phyloP scores from a whole-genome alignment of 1,140 invertebrate species.

The Drosophila guanche region DNA sequence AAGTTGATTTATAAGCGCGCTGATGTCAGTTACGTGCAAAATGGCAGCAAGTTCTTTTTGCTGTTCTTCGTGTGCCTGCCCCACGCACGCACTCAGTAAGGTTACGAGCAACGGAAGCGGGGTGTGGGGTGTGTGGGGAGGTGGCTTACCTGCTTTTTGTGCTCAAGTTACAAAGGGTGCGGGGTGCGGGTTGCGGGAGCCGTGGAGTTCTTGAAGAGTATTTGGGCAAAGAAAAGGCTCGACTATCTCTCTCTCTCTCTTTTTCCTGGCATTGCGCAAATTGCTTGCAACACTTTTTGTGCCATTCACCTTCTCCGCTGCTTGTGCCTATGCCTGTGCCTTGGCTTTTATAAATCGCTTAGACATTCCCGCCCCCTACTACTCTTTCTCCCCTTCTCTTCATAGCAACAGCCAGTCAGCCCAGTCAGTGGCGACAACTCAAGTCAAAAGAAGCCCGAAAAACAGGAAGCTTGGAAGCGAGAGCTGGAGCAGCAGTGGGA shows the following conservation, averaged over 20 bases:
- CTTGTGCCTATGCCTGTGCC: constrained; percentile 12
- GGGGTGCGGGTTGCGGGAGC: not conserved
- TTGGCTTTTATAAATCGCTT: constrained; percentile 80
- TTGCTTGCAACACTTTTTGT: constrained; percentile 79
- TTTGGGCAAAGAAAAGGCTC: constrained; percentile 38
- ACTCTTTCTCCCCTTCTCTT: constrained; percentile 2
- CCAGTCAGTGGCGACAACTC: constrained; percentile 46
- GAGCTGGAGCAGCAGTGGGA: no score
- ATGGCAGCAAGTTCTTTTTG: constrained; percentile 50
- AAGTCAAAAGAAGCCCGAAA: constrained; percentile 62
- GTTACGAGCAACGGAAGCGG: constrained; percentile 15
- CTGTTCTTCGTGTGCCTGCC: no score
- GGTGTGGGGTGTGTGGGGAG: not conserved
- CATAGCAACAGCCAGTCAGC: constrained; percentile 47
- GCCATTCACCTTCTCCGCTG: constrained; percentile 20
- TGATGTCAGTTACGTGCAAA: constrained; percentile 79
- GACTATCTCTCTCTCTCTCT: no score
- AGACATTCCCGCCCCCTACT: constrained; percentile 34
- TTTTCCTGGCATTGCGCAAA: constrained; percentile 64
- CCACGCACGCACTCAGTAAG: constrained; percentile 74
- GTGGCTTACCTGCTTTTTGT: constrained; percentile 24
- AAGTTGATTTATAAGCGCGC: constrained; percentile 79
- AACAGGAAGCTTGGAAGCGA: constrained; percentile 58
- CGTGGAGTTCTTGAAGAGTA: constrained; percentile 45
- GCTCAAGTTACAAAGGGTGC: not conserved